Conservation (phyloP, 2,888 invertebrate species). For the Noctua pronuba region DNA sequence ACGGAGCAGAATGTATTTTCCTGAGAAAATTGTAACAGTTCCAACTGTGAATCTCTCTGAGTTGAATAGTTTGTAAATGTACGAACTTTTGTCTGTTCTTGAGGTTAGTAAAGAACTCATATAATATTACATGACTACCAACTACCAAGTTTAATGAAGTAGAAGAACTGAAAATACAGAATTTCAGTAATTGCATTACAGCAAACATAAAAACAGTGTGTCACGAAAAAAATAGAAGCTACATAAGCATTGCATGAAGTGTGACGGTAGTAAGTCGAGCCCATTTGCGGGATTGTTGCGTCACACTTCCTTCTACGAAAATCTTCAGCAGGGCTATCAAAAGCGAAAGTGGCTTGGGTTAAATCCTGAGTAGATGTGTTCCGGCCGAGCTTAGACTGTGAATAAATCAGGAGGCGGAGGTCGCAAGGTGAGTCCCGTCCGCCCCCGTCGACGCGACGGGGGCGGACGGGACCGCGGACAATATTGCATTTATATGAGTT, state of each 20-base stretch:
- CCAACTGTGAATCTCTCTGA: constrained; percentile 17
- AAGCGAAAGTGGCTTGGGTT: constrained; percentile 71
- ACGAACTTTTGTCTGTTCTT: constrained; percentile 33
- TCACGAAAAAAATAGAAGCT: constrained; percentile 29
- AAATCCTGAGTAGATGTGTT: constrained; percentile 73
- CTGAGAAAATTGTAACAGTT: constrained; percentile 27
- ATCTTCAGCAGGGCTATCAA: constrained; percentile 67
- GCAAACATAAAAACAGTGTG: constrained; percentile 1
- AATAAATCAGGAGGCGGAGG: constrained; percentile 79
- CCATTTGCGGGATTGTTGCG: constrained; percentile 50
- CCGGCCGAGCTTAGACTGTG: constrained; percentile 76
- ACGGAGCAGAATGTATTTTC: constrained; percentile 19
- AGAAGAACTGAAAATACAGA: neutral
- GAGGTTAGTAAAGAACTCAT: constrained; percentile 16
- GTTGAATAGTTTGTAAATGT: constrained; percentile 17
- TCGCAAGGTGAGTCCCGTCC: constrained; percentile 73
- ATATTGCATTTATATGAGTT: constrained; percentile 83
- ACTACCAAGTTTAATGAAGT: constrained; percentile 11
- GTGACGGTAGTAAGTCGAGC: constrained; percentile 33
- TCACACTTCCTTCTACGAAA: constrained; percentile 40
- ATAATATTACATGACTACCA: constrained; percentile 20
- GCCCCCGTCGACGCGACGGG: constrained; percentile 51
- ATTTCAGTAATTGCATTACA: constrained; percentile 19
- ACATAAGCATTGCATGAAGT: constrained; percentile 44
- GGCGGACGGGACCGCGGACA: constrained; percentile 71